Base-by-base conservation (phyloP, 2,888 invertebrate genomes). In the Xanthorhoe designata region DNA sequence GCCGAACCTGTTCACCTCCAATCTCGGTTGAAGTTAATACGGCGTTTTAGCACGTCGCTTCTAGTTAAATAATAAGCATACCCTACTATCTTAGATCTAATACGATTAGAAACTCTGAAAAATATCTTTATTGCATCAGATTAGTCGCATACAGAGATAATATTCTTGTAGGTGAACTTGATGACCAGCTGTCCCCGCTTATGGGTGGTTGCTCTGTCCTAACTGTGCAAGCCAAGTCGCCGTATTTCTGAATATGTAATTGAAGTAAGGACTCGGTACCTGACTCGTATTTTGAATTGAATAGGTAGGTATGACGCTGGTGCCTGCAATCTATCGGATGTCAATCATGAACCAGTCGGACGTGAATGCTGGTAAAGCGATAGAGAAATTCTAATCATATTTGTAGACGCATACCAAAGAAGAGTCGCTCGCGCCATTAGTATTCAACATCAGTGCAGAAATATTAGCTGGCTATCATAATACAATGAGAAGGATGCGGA, bases 301-400 rank as follows among this genome's bases (percentile, higher is more conserved):
- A 70, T 69, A 53, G 68, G 62, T 61, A 69, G 68, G 64, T 64
- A 64, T 72, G 61, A 69, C 68, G 66, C 63, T 54, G 66, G 47
- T 58, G 64, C 66, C 70, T 69, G 69, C 68, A 68, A 71, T 73
- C 60, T 71, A 71, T 72, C 71, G 67, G 53, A 64, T 67, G 73
- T 74, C 76, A 71, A 75, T 75, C 74, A 73, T 70, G 63, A 68
- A 66, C 69, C 68, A 74, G 73, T 65, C 66, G 53, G 68, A 71
- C 65, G 68, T 72, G 68, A 60, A 57, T 53, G 54, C 55, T 64
- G 61, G 70, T 69, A 61, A 61, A 64, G 56, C 63, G 66, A 73
- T 73, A 69, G 75, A 75, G 74, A 72, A 71, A 68, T 75, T 76
- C 73, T 72, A 72, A 73, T 73, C 72, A 75, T 73, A 68, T 70